Base-by-base conservation (phyloP, 2,113 vertebrate species). In the Dendropsophus ebraccatus region DNA sequence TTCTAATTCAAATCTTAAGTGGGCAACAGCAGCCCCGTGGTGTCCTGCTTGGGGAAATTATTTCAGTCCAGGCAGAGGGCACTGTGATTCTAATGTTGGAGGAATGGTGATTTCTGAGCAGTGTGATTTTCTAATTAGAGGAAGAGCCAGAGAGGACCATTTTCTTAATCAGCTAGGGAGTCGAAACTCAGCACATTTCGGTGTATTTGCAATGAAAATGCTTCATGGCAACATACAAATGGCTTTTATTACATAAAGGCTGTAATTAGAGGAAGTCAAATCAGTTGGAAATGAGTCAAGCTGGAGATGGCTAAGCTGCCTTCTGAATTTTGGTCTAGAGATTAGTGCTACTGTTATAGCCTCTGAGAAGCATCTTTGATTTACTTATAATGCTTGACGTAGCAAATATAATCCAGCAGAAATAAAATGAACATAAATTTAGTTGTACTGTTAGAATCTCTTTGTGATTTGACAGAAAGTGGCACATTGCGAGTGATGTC, bases 241-340 rank as follows among this genome's bases (percentile, higher is more conserved):
- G 93, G 92, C 92, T 94, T 94, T 95, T 94, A 91, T 92, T 93
- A 90, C 90, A 91, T 94, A 94, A 95, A 95, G 90, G 89, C 93
- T 94, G 92, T 94, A 95, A 95, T 95, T 95, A 95, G 94, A 95
- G 91, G 92, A 95, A 95, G 94, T 95, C 94, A 95, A 94, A 95
- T 94, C 93, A 93, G 93, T 95, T 94, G 94, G 94, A 95, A 95
- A 93, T 41, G 86, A 94, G 94, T 94, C 94, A 94, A 95, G 89
- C 93, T 88, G 87, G 93, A 93, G 90, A 89, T 90, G 90, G 87
- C 92, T 93, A 92, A 93, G 91, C 93, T 93, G 91, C 90, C 93
- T 93, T 93, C 92, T 93, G 93, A 94, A 94, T 94, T 93, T 94
- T 95, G 94, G 93, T 93, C 94, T 94, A 92, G 92, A 94, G 92